Evolutionary conservation across 2,888 invertebrate genomes (phyloP), one percentile per base, ranked within the genome.

Genomic region (Tridacna gigas): DNA sequence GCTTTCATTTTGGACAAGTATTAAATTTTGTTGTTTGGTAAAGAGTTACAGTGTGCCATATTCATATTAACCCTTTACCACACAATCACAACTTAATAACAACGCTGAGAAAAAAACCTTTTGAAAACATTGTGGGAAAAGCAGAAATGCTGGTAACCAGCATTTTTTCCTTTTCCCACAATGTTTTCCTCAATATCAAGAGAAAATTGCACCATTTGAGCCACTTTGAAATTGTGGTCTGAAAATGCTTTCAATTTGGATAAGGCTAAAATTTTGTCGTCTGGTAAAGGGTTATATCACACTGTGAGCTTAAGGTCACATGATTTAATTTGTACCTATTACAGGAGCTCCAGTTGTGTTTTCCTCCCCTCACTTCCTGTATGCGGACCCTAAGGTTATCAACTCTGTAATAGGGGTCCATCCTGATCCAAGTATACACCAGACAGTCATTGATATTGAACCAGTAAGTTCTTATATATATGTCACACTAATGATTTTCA

Each of bases 331-430:
- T 56, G 56, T 20, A 56, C 3, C 9, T 66, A n/a, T 15, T 73
- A 3, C 88, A 92, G 92, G 90, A 74, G 91, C 92, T 9, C 94
- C 94, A 9, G 84, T 94, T 4, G 90, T 94, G 2, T 91, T 92
- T 79, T 94, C 94, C 0, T 90, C 91, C 74, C 94, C 94, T 7
- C 93, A 94, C 84, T 94, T 94, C 89, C 90, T 94, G 63, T 88
- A 89, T 80, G 93, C 93, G 47, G 93, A 91, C 74, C 84, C 80
- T 0, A 65, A 78, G 11, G 87, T 92, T 15, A 77, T 88, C 20
- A 81, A 92, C 45, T 88, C 89, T 63, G 91, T 94, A 0, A 65
- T 77, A 74, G 94, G 94, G 9, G 74, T 94, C 78, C 67, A 88
- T 20, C 94, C 94, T 11, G 85, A 89, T 51, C 65, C 77, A 20